Percentiles rank a stretch among this genome's conserved stretches.
These are phyloP conservation scores for Willisornis vidua DNA, from an alignment of 2,113 vertebrate genomes.

Conservation along the genomic window DNA sequence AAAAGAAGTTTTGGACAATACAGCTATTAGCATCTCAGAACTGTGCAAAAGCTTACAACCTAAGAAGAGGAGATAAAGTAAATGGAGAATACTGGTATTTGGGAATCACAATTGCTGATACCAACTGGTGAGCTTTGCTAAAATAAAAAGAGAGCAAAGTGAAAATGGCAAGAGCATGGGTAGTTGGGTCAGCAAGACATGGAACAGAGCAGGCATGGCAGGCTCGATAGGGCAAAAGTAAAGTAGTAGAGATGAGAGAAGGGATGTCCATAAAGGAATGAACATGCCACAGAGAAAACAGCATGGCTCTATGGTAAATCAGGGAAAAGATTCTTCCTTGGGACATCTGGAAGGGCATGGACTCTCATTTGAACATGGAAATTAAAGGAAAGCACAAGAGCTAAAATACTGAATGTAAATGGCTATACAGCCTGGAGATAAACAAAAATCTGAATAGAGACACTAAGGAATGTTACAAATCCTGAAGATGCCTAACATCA, in stretches of 20 bases:
- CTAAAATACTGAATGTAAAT: not conserved
- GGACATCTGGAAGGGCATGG: not conserved
- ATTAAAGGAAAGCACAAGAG: not conserved
- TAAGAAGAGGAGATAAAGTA: not conserved
- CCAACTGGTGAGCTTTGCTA: not conserved
- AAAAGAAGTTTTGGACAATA: not conserved
- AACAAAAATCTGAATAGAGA: not conserved
- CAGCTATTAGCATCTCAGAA: not conserved
- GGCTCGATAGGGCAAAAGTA: not conserved
- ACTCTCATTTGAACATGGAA: not conserved
- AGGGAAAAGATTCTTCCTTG: not conserved
- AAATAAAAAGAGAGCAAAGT: not conserved
- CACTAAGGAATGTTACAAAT: not conserved
- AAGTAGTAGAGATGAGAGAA: not conserved
- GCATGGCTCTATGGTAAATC: rapidly evolving
- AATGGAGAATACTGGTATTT: not conserved
- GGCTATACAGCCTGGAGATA: not conserved
- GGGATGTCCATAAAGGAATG: not conserved
- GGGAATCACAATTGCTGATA: not conserved
- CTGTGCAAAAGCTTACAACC: not conserved
- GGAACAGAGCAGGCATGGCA: not conserved
- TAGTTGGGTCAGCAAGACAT: not conserved
- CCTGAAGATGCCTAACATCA: not conserved
- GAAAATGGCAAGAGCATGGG: not conserved
- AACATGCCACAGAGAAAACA: not conserved